Evolutionary conservation across 2,888 invertebrate genomes (phyloP).

Genomic region (Eurytoma adleriae): DNA sequence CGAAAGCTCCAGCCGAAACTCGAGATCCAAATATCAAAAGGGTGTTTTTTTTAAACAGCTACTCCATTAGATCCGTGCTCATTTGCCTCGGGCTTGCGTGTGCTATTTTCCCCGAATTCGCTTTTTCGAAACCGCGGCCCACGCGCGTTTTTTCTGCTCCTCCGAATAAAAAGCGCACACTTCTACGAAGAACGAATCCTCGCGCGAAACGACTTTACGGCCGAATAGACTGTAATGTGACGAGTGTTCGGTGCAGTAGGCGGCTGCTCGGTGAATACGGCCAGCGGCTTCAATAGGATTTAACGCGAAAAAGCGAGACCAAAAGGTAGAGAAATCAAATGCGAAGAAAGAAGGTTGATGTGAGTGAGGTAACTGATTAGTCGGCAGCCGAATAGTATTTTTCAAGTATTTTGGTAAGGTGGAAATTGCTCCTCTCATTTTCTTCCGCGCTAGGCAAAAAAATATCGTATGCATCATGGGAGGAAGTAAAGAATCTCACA

Average conservation of each 20-base stretch:
- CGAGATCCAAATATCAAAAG: too few relatives aligned
- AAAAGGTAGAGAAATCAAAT: background rate
- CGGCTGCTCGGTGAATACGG: slow-evolving; percentile 62
- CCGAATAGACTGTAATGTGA: slow-evolving; percentile 62
- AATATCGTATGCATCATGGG: too few relatives aligned
- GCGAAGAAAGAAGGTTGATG: background rate
- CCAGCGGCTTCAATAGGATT: slow-evolving; percentile 63
- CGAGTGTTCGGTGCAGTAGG: slow-evolving; percentile 66
- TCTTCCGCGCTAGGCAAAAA: too few relatives aligned
- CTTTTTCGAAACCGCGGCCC: too few relatives aligned
- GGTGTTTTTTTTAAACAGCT: too few relatives aligned
- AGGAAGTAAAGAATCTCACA: too few relatives aligned
- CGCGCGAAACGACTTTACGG: slow-evolving; percentile 56
- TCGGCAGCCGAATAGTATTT: background rate
- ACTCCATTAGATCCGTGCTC: too few relatives aligned
- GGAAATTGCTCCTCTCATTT: too few relatives aligned
- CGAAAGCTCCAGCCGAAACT: background rate
- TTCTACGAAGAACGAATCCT: background rate
- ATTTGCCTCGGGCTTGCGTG: too few relatives aligned
- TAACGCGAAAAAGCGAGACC: slow-evolving; percentile 40
- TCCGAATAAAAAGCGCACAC: too few relatives aligned
- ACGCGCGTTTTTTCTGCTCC: background rate
- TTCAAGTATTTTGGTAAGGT: too few relatives aligned
- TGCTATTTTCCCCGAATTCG: too few relatives aligned
- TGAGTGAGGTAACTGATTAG: slow-evolving; percentile 25